phyloP scores from a whole-genome alignment of 1,140 invertebrate species.

The Phortica variegata region DNA sequence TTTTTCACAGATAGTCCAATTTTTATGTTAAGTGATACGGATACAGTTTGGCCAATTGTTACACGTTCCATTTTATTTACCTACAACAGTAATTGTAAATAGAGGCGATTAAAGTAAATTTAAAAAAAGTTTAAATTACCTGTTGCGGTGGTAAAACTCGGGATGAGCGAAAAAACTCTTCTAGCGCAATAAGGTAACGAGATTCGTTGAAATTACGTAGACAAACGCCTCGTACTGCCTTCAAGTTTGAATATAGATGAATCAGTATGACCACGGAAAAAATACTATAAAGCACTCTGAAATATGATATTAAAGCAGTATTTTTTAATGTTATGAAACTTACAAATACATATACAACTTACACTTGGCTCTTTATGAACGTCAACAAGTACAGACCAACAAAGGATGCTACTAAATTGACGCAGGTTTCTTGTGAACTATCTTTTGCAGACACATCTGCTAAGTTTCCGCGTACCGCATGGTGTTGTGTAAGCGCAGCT shows the following conservation, averaged over 20 bases:
- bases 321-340: neutral
- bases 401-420: slow-evolving; percentile 84
- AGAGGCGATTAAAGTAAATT: neutral
- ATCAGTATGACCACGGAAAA: slow-evolving; percentile 74
- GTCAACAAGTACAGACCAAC: slow-evolving; percentile 76
- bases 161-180: slow-evolving; percentile 62
- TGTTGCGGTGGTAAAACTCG: slow-evolving; percentile 59
- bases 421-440: slow-evolving; percentile 92
- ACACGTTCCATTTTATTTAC: slow-evolving; percentile 66
- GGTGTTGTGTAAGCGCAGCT: slow-evolving; percentile 89
- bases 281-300: slow-evolving; percentile 67
- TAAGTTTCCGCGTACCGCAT: slow-evolving; percentile 84
- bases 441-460: slow-evolving; percentile 95
- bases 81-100: slow-evolving; percentile 12
- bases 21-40: slow-evolving; percentile 54
- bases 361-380: slow-evolving; percentile 63
- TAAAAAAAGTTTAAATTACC: slow-evolving; percentile 13
- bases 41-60: slow-evolving; percentile 59
- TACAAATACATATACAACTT: slow-evolving; percentile 28
- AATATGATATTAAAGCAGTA: slow-evolving; percentile 32
- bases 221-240: slow-evolving; percentile 72
- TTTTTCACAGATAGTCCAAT: slow-evolving; percentile 40
- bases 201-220: slow-evolving; percentile 80
- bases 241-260: slow-evolving; percentile 85
- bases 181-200: slow-evolving; percentile 68